Evolutionary conservation across 2,113 vertebrate species (phyloP).

Genomic region (Glaucomys volans): DNA sequence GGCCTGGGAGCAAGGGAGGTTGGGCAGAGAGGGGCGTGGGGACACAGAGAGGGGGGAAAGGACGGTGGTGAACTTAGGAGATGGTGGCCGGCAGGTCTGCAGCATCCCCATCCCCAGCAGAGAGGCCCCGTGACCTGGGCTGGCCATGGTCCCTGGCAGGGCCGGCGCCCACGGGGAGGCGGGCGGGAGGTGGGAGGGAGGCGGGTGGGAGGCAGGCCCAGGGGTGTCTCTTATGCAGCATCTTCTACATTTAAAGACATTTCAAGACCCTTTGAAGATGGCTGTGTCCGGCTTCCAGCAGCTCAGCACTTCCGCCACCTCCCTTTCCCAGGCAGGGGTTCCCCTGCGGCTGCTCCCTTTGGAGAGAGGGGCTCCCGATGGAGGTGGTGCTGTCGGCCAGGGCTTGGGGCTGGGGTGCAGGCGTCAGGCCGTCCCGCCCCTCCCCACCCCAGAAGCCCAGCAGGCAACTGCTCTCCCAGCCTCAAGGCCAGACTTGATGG

Average conservation of each 20-base stretch:
- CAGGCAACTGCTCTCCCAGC: not conserved
- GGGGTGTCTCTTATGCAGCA: not conserved
- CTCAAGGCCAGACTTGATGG: not conserved
- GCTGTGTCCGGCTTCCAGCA: too few relatives aligned
- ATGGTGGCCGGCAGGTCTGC: not conserved
- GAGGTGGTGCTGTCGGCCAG: not conserved
- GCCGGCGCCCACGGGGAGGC: too few relatives aligned
- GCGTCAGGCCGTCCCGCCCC: not conserved
- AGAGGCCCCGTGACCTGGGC: not conserved
- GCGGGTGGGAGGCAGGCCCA: not conserved
- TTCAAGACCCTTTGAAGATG: too few relatives aligned
- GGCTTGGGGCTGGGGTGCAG: not conserved
- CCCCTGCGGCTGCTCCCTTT: too few relatives aligned
- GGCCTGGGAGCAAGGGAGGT: conserved; percentile 87
- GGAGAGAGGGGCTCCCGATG: too few relatives aligned
- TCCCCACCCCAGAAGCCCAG: not conserved
- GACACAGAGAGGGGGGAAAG: not conserved
- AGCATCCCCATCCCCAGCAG: not conserved
- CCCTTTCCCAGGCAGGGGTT: not conserved
- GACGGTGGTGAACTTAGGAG: not conserved
- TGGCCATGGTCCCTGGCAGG: accelerated
- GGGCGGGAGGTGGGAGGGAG: too few relatives aligned
- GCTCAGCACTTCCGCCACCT: not conserved
- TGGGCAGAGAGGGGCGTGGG: not conserved
- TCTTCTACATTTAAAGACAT: not conserved